Conservation (phyloP, 2,888 invertebrate species). For the Embidobia sp. region DNA sequence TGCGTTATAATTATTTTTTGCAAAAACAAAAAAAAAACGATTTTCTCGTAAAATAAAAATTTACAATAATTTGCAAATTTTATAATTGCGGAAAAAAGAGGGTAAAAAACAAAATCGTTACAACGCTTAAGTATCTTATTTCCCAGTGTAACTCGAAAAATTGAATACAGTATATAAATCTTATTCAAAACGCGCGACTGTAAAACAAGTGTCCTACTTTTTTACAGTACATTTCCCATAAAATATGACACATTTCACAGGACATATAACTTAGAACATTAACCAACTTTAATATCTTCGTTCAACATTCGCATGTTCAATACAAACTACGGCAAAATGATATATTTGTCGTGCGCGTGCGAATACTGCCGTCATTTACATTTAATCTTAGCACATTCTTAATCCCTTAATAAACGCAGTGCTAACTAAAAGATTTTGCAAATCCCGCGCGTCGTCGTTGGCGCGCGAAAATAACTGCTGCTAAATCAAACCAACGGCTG, state of each 20-base stretch:
- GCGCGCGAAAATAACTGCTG: background rate
- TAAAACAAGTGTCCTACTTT: background rate
- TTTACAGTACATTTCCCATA: conserved; percentile 15
- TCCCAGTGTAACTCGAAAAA: background rate
- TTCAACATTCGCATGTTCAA: conserved; percentile 4
- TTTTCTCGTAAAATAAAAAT: no score
- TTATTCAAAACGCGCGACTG: background rate
- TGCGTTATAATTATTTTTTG: no score
- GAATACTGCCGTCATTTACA: background rate
- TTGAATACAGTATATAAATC: background rate
- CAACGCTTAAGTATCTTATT: no score
- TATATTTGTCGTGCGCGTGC: background rate
- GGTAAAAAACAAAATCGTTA: no score
- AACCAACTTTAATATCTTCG: conserved; percentile 23
- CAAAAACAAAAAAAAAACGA: no score
- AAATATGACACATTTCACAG: conserved; percentile 15
- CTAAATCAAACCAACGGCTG: conserved; percentile 21
- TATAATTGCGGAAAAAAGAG: no score
- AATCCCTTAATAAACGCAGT: conserved; percentile 19
- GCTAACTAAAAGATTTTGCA: background rate
- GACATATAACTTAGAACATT: conserved; percentile 15
- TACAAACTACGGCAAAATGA: conserved; percentile 1
- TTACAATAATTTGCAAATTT: no score
- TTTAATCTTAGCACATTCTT: conserved; percentile 9
- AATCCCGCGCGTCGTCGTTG: background rate